Evolutionary conservation across 2,113 vertebrate genomes (phyloP), one percentile per base, ranked within the genome.

Genomic region (Perca flavescens): DNA sequence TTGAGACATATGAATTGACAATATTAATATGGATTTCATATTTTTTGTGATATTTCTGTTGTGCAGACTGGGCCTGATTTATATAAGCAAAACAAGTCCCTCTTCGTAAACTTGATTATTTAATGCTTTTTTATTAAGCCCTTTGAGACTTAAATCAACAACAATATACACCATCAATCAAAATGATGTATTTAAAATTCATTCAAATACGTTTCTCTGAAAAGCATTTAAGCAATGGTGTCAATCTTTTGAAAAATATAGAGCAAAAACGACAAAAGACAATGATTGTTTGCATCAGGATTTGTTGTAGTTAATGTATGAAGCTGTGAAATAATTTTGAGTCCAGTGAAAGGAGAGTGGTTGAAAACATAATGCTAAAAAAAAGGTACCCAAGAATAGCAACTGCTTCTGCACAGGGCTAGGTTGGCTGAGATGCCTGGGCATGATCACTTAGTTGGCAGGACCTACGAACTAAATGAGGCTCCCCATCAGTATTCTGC

Each of bases 401-500:
- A 14, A 2, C 21, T 15, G 28, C 46, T 28, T 22, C n/a, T 53
- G 10, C 22, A 22, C 21, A 4, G 40, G 71, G 16, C 22, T 17
- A 2, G 4, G 15, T 3, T 10, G 12, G 14, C 56, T 50, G 15
- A 22, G 31, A 28, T 12, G 19, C 50, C 22, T 0, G 22, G 31
- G 17, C 19, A 34, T 16, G 6, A 54, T 76, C 17, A 40, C 60
- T 40, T 40, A 40, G 36, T 62, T 62, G 31, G 10, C n/a, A 54
- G 22, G 31, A 10, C 12, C 6, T 53, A 28, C 11, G 19, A 54
- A 74, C 46, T 72, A 40, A 60, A 69, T 14, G 15, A 34, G 17
- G 31, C 34, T 61, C 53, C 53, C 7, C 49, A 56, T 69, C 40
- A 54, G 57, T 56, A 22, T 65, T 68, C 70, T 56, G 58, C 64